Conservation (phyloP, 2,113 vertebrate genomes). For the Melanerpes formicivorus region DNA sequence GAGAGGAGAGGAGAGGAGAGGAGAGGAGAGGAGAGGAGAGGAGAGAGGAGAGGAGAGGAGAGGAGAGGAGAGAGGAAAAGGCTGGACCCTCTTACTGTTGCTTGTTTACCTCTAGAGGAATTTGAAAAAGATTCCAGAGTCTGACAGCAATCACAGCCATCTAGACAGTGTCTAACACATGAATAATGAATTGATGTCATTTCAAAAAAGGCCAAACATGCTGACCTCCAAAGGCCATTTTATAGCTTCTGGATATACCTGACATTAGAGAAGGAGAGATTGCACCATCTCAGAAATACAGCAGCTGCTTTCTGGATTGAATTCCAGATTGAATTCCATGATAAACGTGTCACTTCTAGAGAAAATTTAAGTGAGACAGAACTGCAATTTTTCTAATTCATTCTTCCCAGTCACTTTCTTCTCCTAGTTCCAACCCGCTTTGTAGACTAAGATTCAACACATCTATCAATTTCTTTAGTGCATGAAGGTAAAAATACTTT, state of each 20-base stretch:
- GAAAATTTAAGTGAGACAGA: not conserved
- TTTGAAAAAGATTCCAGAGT: fast-evolving
- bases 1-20: too few relatives aligned
- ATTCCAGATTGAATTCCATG: constrained; percentile 15
- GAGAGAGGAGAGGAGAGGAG: too few relatives aligned
- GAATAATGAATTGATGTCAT: not conserved
- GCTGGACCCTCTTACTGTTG: not conserved
- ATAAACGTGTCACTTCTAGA: constrained; percentile 21
- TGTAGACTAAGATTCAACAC: not conserved
- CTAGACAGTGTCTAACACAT: not conserved
- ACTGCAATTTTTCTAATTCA: not conserved
- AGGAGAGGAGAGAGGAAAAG: not conserved
- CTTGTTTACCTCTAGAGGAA: not conserved
- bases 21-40: too few relatives aligned
- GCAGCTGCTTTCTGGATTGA: constrained; percentile 9
- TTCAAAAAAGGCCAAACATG: not conserved
- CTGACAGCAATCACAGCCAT: constrained; percentile 17
- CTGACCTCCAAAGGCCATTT: not conserved
- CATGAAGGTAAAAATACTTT: not conserved
- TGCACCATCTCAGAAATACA: not conserved
- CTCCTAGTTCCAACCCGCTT: not conserved
- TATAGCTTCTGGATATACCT: not conserved
- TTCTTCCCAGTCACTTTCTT: not conserved
- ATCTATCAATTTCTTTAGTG: not conserved
- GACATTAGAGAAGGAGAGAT: not conserved